Evolutionary conservation across 2,797 vertebrate species (phyloP).

Genomic region (Rousettus madagascariensis): DNA sequence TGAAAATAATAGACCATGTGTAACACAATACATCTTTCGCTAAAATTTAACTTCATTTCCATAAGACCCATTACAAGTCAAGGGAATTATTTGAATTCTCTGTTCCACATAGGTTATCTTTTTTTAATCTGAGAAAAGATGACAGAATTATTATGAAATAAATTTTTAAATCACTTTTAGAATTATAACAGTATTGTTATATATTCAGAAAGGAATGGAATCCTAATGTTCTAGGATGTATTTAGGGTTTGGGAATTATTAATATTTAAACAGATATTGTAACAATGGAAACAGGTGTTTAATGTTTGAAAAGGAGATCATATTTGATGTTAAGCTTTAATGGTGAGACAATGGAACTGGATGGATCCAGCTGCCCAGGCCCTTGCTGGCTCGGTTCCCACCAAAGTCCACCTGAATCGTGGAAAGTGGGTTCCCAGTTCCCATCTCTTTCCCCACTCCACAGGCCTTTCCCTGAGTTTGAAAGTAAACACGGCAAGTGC

Average conservation of each 20-base stretch:
- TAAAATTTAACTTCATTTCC: background rate
- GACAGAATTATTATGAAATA: background rate
- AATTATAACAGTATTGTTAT: background rate
- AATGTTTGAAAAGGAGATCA: background rate
- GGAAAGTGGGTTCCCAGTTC: background rate
- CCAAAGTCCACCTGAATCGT: background rate
- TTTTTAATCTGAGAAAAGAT: background rate
- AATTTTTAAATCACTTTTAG: background rate
- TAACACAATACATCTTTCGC: background rate
- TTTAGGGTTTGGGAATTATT: background rate
- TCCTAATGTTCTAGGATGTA: background rate
- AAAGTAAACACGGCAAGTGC: background rate
- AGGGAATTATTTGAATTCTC: background rate
- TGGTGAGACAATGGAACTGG: background rate
- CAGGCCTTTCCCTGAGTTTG: background rate
- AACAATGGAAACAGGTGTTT: background rate
- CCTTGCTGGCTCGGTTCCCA: rapidly evolving
- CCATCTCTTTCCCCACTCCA: background rate
- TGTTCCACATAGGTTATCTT: background rate
- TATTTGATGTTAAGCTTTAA: background rate
- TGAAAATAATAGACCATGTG: background rate
- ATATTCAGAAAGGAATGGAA: background rate
- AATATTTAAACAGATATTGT: background rate
- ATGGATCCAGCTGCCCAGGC: too few relatives aligned
- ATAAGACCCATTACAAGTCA: background rate